Percentiles rank a stretch among this genome's conserved stretches.
These are phyloP conservation scores for Epinephelus cyanopodus DNA, from an alignment of 2,113 vertebrate species.

Conservation along the genomic window DNA sequence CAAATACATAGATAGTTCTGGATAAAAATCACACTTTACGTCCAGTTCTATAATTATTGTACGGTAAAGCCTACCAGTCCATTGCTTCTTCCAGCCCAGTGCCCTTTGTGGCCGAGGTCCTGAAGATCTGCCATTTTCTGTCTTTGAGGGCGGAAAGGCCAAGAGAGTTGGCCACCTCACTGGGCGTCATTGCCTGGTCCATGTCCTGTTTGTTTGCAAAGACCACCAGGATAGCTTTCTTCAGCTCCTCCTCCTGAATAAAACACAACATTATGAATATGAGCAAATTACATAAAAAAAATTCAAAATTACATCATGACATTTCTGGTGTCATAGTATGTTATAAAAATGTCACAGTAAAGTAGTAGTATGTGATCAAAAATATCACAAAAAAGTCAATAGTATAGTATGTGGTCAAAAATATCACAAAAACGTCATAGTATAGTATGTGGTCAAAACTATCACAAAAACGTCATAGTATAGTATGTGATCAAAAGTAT, in stretches of 20 bases:
- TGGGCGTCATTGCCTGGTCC: constrained; percentile 98
- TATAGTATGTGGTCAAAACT: too few relatives aligned
- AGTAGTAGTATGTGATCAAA: too few relatives aligned
- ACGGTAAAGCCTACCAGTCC: constrained; percentile 90
- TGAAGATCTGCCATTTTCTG: constrained; percentile 99
- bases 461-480: too few relatives aligned
- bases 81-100: constrained; percentile 96
- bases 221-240: constrained; percentile 98
- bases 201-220: constrained; percentile 99
- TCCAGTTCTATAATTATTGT: background rate
- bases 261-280: background rate
- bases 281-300: background rate
- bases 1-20: background rate
- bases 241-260: constrained; percentile 94
- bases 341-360: too few relatives aligned
- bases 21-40: background rate
- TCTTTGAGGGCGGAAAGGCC: constrained; percentile 96
- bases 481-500: too few relatives aligned
- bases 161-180: constrained; percentile 95
- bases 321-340: too few relatives aligned
- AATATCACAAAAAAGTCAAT: too few relatives aligned
- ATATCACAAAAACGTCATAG: too few relatives aligned
- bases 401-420: too few relatives aligned
- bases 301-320: too few relatives aligned
- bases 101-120: constrained; percentile 97